Conservation (phyloP, 2,797 vertebrate species). For the Onychomys arenicola region DNA sequence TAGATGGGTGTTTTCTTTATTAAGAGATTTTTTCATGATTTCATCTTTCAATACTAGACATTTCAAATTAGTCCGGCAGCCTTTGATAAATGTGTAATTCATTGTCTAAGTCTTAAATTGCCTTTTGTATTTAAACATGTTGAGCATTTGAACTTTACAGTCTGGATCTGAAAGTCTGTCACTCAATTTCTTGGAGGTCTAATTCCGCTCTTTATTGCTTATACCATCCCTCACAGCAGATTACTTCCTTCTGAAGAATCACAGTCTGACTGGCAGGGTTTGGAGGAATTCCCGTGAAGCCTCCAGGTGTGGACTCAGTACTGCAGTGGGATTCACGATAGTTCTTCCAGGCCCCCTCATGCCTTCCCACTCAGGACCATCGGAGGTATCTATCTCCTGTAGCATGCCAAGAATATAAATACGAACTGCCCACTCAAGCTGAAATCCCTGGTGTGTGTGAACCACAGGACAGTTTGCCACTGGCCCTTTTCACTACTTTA, state of each 20-base stretch:
- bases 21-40: background rate
- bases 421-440: background rate
- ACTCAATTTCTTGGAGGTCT: background rate
- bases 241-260: conserved; percentile 1
- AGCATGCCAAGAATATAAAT: background rate
- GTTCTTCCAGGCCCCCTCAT: background rate
- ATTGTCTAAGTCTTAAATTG: background rate
- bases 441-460: background rate
- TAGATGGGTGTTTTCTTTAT: background rate
- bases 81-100: background rate
- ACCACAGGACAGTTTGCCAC: background rate
- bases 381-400: background rate
- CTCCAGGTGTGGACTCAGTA: background rate
- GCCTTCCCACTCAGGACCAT: background rate
- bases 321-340: background rate
- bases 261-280: background rate
- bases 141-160: background rate
- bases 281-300: background rate
- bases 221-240: background rate
- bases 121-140: conserved; percentile 13
- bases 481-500: background rate
- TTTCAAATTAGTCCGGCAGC: background rate
- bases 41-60: background rate
- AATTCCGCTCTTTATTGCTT: background rate
- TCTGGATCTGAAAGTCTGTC: background rate